These are phyloP conservation scores for Agrochola litura DNA, from an alignment of 2,888 invertebrate genomes.

Conservation along the genomic window DNA sequence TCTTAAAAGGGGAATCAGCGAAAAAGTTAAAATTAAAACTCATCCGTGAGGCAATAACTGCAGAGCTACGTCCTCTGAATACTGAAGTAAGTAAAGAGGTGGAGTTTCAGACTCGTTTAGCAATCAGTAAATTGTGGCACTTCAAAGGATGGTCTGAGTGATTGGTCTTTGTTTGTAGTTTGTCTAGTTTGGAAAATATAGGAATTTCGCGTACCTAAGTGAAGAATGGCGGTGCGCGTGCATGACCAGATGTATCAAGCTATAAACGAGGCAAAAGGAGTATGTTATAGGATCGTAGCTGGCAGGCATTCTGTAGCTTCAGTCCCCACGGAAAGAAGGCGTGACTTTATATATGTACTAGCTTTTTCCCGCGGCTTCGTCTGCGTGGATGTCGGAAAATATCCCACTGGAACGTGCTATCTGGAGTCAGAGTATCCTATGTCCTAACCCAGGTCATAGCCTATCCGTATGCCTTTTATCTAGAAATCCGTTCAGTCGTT, in stretches of 20 bases:
- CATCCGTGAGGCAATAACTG: conserved; percentile 72
- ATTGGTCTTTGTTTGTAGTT: conserved; percentile 12
- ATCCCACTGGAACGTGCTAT: too few relatives aligned
- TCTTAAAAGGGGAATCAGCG: conserved; percentile 78
- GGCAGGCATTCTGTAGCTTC: too few relatives aligned
- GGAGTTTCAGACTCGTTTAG: conserved; percentile 30
- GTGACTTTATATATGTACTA: too few relatives aligned
- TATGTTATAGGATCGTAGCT: too few relatives aligned
- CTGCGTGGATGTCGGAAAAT: too few relatives aligned
- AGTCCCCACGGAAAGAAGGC: not conserved
- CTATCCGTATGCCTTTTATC: too few relatives aligned
- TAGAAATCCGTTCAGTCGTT: too few relatives aligned
- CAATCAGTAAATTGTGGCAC: conserved; percentile 35
- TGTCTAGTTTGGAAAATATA: not conserved
- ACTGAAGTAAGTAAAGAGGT: conserved; percentile 34
- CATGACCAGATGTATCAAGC: too few relatives aligned
- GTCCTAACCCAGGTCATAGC: too few relatives aligned
- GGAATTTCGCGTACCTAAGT: not conserved
- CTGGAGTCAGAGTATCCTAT: too few relatives aligned
- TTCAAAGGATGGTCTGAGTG: conserved; percentile 34
- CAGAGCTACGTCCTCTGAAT: conserved; percentile 46
- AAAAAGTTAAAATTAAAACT: conserved; percentile 86
- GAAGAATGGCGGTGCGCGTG: not conserved
- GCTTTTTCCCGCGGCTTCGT: too few relatives aligned
- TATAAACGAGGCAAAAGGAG: too few relatives aligned